Base-by-base conservation (phyloP, 2,113 vertebrate species). In the Corydoras sp. region DNA sequence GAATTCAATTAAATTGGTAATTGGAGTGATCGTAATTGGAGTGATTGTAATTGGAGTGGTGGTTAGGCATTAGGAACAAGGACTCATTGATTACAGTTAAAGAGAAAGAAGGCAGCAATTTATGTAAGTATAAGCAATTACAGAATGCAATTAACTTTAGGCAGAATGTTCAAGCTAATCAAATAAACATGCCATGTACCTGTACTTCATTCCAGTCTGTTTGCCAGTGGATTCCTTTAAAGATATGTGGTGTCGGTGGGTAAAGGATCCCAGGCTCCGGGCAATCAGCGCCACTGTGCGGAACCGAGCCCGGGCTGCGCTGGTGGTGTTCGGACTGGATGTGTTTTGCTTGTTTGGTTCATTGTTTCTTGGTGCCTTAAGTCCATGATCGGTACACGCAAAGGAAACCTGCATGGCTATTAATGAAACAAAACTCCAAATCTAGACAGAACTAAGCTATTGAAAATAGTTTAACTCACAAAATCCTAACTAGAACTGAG, bases 161-260 rank as follows among this genome's bases (percentile, higher is more conserved):
- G 11, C 51, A 53, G 13, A 14, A 14, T 15, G 3, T 12, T 12
- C 7, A 9, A 9, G 11, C 49, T 51, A 51, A 51, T 51, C 7
- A 13, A 48, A 49, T 13, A 30, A 43, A 31, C 35, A 32, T 59
- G 60, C 49, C 10, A 70, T 88, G 56, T 95, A 99, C 96, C 96
- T 93, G 86, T 99, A 99, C 89, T 99, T 99, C 96, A 99, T 99
- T 88, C 96, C 96, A 9, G 96, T 99, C 87, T 93, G 94, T 89
- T 98, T 99, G 54, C 93, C 94, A 0, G 96, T 99, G 83, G 96
- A 98, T 86, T 99, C 96, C 83, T 99, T 99, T 76, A 99, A 90
- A 24, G 95, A 97, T 87, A 97, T 96, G 81, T 96, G 95, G 69
- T 99, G 95, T 78, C 95, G 95, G 10, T 96, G 95, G 54, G 95